Percentiles rank a stretch among this genome's conserved stretches.
Evolutionary conservation across 2,797 vertebrate species (phyloP).

Genomic region (Macroramphosus scolopax): DNA sequence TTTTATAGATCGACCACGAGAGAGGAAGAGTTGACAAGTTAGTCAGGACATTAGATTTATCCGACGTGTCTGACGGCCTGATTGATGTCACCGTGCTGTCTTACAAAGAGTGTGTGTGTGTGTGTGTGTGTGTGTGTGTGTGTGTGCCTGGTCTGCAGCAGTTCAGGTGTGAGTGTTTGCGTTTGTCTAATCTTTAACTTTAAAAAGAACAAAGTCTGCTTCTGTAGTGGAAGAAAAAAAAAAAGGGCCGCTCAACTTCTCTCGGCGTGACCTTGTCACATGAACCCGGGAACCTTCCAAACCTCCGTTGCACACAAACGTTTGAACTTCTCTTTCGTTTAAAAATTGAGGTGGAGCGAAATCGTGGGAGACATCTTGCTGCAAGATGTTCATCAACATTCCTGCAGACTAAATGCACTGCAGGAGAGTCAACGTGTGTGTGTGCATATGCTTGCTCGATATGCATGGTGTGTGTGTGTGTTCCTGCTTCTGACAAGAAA

Average conservation of each 20-base stretch:
- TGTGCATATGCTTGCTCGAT: neutral
- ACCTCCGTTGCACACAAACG: neutral
- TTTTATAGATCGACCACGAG: constrained; percentile 9
- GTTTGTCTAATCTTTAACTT: constrained; percentile 71
- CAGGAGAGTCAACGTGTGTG: constrained; percentile 18
- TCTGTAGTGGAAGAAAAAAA: constrained; percentile 34
- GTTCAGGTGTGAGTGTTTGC: constrained; percentile 58
- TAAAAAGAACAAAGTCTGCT: constrained; percentile 64
- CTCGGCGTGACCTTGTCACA: constrained; percentile 36
- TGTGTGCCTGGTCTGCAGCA: neutral
- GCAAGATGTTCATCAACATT: constrained; percentile 27
- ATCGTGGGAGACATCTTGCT: too few species aligned
- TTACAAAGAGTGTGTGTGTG: constrained; percentile 11
- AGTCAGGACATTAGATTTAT: constrained; percentile 39
- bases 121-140: constrained; percentile 15
- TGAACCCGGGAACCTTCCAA: constrained; percentile 10
- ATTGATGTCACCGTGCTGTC: constrained; percentile 34
- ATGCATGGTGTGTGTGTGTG: constrained; percentile 15
- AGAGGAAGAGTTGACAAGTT: constrained; percentile 20
- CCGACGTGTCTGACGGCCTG: constrained; percentile 26
- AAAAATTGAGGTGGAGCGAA: too few species aligned
- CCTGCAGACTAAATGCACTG: constrained; percentile 8
- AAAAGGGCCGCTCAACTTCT: too few species aligned
- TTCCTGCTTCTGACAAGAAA: constrained; percentile 24
- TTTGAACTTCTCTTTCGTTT: too few species aligned